phyloP scores from a whole-genome alignment of 2,113 vertebrate species.

The Burhinus bistriatus region DNA sequence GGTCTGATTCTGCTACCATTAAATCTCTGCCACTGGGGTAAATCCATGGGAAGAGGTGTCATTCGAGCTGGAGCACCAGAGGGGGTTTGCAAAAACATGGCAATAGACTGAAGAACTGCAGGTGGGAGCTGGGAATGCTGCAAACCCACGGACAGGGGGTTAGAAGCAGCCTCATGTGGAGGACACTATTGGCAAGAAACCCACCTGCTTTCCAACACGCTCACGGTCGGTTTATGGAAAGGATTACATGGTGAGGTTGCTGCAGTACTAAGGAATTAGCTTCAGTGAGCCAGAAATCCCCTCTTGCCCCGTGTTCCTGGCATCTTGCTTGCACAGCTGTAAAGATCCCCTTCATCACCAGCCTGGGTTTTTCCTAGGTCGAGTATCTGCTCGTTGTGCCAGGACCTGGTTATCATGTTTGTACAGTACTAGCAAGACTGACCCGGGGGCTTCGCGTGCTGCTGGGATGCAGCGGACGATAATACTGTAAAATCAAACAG shows the following conservation, averaged over 20 bases:
- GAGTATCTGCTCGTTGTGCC: neutral
- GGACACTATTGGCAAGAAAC: neutral
- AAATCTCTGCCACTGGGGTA: neutral
- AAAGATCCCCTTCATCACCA: neutral
- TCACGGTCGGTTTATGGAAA: neutral
- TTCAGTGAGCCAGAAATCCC: neutral
- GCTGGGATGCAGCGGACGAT: neutral
- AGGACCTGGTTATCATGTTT: neutral
- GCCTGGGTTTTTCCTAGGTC: rapidly evolving
- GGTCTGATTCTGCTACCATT: neutral
- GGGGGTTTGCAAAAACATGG: neutral
- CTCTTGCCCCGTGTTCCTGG: neutral
- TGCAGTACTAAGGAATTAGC: neutral
- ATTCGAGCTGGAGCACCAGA: neutral
- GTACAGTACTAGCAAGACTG: neutral
- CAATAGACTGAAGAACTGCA: neutral
- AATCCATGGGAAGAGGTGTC: neutral
- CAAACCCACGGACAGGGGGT: rapidly evolving
- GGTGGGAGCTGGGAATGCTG: neutral
- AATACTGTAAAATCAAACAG: neutral
- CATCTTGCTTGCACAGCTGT: neutral
- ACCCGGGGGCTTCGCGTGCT: neutral
- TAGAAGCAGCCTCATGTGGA: neutral
- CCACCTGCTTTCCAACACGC: neutral
- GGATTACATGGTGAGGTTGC: neutral